Evolutionary conservation across 2,797 vertebrate species (phyloP).

Genomic region (Craterocephalus amniculus): DNA sequence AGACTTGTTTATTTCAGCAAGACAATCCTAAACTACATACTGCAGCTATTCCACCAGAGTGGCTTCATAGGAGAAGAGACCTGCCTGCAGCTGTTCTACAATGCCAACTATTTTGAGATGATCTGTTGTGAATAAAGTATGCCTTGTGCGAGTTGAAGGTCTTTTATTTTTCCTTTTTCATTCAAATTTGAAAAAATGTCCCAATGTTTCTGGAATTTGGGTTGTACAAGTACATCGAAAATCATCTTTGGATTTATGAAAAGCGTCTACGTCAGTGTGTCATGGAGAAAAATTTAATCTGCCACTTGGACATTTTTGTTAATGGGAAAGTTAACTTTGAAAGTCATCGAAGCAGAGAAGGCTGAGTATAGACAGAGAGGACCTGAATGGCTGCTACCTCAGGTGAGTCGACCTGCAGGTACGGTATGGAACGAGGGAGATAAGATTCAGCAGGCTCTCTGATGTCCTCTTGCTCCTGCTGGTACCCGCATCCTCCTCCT

Average conservation of each 20-base stretch:
- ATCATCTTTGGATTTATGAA: background rate
- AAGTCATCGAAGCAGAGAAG: conserved; percentile 12
- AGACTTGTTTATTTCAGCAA: too few relatives aligned
- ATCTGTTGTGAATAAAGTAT: too few relatives aligned
- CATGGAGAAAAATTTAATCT: conserved; percentile 1
- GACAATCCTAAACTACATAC: too few relatives aligned
- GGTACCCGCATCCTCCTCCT: conserved; percentile 73
- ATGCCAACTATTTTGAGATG: too few relatives aligned
- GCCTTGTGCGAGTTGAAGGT: too few relatives aligned
- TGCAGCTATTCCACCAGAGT: too few relatives aligned
- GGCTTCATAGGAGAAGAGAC: too few relatives aligned
- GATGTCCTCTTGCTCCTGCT: conserved; percentile 70
- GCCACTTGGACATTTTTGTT: background rate
- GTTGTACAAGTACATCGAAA: background rate
- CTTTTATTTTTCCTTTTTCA: too few relatives aligned
- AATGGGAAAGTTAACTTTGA: conserved; percentile 3
- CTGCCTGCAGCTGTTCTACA: too few relatives aligned
- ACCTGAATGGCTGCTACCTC: conserved; percentile 54
- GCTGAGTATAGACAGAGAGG: conserved; percentile 22
- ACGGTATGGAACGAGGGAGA: conserved; percentile 61
- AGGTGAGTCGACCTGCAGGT: conserved; percentile 64
- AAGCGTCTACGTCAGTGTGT: background rate
- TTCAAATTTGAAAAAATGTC: too few relatives aligned
- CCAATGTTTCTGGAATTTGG: too few relatives aligned
- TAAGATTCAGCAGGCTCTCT: conserved; percentile 71